phyloP scores from a whole-genome alignment of 1,140 invertebrate genomes.

The Wiebesia pumilae region DNA sequence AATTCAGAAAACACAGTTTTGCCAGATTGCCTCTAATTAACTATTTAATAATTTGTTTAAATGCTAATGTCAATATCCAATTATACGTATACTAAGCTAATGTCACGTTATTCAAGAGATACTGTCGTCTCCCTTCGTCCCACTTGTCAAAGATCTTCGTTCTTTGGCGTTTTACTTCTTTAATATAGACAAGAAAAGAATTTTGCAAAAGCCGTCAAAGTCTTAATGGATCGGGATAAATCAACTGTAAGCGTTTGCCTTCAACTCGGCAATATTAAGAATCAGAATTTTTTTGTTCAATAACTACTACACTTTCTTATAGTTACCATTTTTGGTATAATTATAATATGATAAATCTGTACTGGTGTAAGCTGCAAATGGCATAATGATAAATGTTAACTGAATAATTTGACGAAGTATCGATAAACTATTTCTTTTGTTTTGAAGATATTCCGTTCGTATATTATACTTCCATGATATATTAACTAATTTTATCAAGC shows the following conservation, averaged over 20 bases:
- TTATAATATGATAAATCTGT: neutral
- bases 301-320: neutral
- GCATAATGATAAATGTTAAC: too few relatives aligned
- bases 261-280: neutral
- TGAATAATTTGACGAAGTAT: too few relatives aligned
- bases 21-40: neutral
- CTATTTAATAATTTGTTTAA: neutral
- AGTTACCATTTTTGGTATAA: neutral
- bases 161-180: conserved; percentile 15
- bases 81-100: neutral
- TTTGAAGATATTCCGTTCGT: too few relatives aligned
- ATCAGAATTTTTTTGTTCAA: neutral
- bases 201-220: conserved; percentile 17
- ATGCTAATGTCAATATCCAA: neutral
- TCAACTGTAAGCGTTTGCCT: neutral
- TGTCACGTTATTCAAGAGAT: neutral
- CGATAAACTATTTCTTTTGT: too few relatives aligned
- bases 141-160: neutral
- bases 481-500: too few relatives aligned
- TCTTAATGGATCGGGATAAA: neutral
- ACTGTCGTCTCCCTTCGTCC: neutral
- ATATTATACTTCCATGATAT: too few relatives aligned
- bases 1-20: neutral
- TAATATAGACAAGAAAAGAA: neutral
- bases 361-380: neutral